Conservation (phyloP, 2,113 vertebrate species). For the Trichechus manatus region DNA sequence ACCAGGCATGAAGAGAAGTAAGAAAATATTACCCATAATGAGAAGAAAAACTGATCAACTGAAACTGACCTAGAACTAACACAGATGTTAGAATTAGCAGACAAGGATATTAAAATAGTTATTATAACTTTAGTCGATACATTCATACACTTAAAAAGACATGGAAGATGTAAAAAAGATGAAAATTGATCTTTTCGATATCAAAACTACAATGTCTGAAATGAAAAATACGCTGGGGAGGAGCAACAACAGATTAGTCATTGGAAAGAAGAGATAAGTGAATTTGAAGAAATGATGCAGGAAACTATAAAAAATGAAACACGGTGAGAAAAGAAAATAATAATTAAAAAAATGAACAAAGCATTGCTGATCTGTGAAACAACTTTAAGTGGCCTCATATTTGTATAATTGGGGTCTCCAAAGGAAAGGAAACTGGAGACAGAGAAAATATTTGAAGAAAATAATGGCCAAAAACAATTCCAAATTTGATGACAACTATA, state of each 20-base stretch:
- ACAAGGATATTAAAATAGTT: not conserved
- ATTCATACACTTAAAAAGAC: not conserved
- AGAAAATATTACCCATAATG: not conserved
- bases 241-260: not conserved
- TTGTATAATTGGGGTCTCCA: not conserved
- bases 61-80: not conserved
- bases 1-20: not conserved
- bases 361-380: not conserved
- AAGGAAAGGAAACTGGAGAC: not conserved
- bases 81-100: not conserved
- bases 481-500: not conserved
- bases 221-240: not conserved
- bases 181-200: not conserved
- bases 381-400: not conserved
- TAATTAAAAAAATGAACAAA: not conserved
- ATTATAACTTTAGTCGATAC: not conserved
- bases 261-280: not conserved
- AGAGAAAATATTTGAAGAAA: not conserved
- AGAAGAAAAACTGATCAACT: not conserved
- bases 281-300: conserved; percentile 44
- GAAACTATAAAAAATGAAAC: not conserved
- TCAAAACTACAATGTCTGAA: not conserved
- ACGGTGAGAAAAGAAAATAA: conserved; percentile 9
- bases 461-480: not conserved
- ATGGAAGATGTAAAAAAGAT: not conserved